Conservation (phyloP, 2,797 vertebrate species). For the Xiphophorus birchmanni region DNA sequence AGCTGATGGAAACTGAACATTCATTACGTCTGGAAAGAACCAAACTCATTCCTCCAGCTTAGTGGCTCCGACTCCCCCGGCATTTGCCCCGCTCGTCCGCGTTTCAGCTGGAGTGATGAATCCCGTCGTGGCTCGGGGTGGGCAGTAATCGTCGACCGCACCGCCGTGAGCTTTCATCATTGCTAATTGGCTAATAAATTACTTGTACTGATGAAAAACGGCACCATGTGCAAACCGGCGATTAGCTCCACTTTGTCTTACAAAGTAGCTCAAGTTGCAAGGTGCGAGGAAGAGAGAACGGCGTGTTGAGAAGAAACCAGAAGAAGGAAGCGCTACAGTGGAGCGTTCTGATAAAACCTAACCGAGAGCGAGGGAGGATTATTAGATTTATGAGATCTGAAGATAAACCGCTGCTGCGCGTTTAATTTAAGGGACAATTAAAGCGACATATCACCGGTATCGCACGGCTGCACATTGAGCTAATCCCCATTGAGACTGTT, state of each 20-base stretch:
- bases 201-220: conserved; percentile 63
- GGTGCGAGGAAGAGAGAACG: conserved; percentile 15
- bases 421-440: conserved; percentile 76
- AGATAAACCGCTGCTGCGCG: conserved; percentile 57
- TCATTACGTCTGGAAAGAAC: conserved; percentile 25
- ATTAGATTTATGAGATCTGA: conserved; percentile 75
- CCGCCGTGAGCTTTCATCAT: conserved; percentile 55
- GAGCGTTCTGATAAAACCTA: conserved; percentile 63
- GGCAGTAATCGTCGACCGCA: conserved; percentile 65
- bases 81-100: conserved; percentile 21
- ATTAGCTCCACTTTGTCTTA: conserved; percentile 56
- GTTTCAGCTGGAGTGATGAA: conserved; percentile 56
- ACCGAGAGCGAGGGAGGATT: conserved; percentile 61
- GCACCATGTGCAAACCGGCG: conserved; percentile 48
- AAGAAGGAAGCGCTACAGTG: conserved; percentile 10
- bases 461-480: conserved; percentile 54
- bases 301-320: conserved; percentile 15
- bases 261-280: conserved; percentile 33
- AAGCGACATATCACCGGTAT: conserved; percentile 52
- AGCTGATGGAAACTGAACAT: conserved; percentile 32
- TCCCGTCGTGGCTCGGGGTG: conserved; percentile 39
- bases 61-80: conserved; percentile 29
- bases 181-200: conserved; percentile 73
- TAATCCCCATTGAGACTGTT: conserved; percentile 67
- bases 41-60: conserved; percentile 29